Percentiles rank a stretch among this genome's conserved stretches.
phyloP scores from a whole-genome alignment of 2,797 vertebrate species.

The Cottoperca gobio region DNA sequence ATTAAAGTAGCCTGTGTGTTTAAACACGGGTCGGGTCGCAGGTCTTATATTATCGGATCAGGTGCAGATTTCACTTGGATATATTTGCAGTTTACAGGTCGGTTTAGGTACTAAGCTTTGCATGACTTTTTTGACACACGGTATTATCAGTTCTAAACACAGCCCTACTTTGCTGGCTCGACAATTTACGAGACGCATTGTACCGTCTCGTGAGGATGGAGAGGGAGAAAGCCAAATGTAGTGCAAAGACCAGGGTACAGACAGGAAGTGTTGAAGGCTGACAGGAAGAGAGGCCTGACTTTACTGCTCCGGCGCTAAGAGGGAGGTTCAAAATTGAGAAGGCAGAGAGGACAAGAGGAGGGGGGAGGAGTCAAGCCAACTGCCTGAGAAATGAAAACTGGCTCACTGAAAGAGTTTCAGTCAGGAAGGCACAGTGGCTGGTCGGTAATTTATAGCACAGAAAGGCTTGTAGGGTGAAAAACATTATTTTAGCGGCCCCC shows the following conservation, averaged over 20 bases:
- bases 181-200: no score
- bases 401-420: slow-evolving; percentile 76
- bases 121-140: background rate
- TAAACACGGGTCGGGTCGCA: no score
- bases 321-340: slow-evolving; percentile 67
- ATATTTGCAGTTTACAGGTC: no score
- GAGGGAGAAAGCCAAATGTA: background rate
- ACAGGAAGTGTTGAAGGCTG: slow-evolving; percentile 55
- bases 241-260: slow-evolving; percentile 8
- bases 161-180: background rate
- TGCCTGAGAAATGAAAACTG: slow-evolving; percentile 74
- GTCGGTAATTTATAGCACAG: slow-evolving; percentile 89
- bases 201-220: background rate
- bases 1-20: no score
- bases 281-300: slow-evolving; percentile 53
- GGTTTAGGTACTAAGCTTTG: no score
- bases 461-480: slow-evolving; percentile 90
- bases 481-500: slow-evolving; percentile 90
- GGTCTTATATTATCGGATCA: no score
- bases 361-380: slow-evolving; percentile 40
- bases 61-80: no score
- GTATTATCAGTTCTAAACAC: background rate
- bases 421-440: slow-evolving; percentile 86
- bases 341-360: slow-evolving; percentile 49
- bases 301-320: slow-evolving; percentile 48